Conservation (phyloP, 2,888 invertebrate genomes). For the Tipula helvola region DNA sequence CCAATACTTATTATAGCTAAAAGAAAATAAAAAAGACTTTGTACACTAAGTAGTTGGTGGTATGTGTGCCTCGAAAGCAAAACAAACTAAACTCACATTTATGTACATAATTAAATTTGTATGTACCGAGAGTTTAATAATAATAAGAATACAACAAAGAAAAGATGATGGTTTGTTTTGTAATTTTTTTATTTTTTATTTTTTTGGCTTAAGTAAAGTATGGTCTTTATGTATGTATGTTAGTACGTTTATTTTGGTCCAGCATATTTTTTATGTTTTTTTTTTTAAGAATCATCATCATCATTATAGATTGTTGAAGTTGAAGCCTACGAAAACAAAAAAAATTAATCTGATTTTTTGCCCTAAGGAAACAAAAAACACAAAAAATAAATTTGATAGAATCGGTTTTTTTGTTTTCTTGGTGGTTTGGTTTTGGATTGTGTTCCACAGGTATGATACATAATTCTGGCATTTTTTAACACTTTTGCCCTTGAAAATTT, state of each 20-base stretch:
- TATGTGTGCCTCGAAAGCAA: background rate
- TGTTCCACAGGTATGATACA: background rate
- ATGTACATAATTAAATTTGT: background rate
- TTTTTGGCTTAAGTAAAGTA: background rate
- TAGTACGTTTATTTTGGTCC: background rate
- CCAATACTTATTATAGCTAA: background rate
- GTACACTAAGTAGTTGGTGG: background rate
- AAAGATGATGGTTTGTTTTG: background rate
- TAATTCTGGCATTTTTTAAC: background rate
- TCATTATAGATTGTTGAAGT: background rate
- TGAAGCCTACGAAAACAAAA: background rate
- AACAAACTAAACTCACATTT: background rate
- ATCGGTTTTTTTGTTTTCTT: background rate
- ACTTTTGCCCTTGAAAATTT: slow-evolving; percentile 4
- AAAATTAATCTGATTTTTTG: background rate
- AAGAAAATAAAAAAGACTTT: background rate
- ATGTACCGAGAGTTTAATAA: background rate
- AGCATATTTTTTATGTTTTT: background rate
- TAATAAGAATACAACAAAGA: background rate
- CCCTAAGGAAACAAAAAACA: background rate
- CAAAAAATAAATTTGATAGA: background rate
- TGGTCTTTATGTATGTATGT: background rate
- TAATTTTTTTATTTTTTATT: background rate
- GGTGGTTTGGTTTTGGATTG: background rate
- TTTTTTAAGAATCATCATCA: background rate